Conservation (phyloP, 2,797 vertebrate species). For the Sebastes cheni region DNA sequence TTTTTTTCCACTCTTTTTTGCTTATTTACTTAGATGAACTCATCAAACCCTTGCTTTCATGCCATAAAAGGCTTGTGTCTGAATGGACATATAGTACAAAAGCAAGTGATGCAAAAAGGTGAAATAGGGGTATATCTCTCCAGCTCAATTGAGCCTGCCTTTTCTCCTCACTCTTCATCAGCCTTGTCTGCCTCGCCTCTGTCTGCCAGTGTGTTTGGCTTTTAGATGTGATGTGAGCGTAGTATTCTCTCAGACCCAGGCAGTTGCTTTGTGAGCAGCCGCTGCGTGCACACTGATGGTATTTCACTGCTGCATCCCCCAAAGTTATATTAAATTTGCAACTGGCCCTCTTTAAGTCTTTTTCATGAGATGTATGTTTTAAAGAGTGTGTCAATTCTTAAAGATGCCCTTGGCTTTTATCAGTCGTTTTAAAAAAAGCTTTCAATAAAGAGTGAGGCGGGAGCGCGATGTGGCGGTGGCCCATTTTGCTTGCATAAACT, state of each 20-base stretch:
- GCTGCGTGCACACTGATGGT: conserved; percentile 68
- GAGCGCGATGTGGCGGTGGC: conserved; percentile 63
- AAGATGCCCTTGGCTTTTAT: conserved; percentile 82
- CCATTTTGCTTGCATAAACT: conserved; percentile 82
- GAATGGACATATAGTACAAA: conserved; percentile 77
- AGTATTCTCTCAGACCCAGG: conserved; percentile 76
- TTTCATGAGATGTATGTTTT: conserved; percentile 83
- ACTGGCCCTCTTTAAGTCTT: conserved; percentile 80
- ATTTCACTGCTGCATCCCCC: conserved; percentile 78
- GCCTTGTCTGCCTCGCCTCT: conserved; percentile 68
- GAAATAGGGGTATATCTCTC: conserved; percentile 77
- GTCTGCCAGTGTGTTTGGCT: conserved; percentile 75
- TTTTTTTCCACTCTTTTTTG: conserved; percentile 49
- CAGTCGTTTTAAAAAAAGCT: conserved; percentile 73
- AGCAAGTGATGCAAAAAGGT: conserved; percentile 87
- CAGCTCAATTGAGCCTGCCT: conserved; percentile 73
- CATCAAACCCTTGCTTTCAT: conserved; percentile 72
- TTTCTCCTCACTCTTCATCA: conserved; percentile 79
- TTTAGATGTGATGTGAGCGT: conserved; percentile 76
- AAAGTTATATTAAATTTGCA: conserved; percentile 84
- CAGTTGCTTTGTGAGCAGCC: conserved; percentile 73
- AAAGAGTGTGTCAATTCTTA: conserved; percentile 83
- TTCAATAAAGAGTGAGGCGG: conserved; percentile 69
- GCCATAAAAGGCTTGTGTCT: conserved; percentile 77
- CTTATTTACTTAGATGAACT: conserved; percentile 79